Evolutionary conservation across 2,797 vertebrate species (phyloP), one percentile per base, ranked within the genome.

Genomic region (Lepilemur ruficaudatus): DNA sequence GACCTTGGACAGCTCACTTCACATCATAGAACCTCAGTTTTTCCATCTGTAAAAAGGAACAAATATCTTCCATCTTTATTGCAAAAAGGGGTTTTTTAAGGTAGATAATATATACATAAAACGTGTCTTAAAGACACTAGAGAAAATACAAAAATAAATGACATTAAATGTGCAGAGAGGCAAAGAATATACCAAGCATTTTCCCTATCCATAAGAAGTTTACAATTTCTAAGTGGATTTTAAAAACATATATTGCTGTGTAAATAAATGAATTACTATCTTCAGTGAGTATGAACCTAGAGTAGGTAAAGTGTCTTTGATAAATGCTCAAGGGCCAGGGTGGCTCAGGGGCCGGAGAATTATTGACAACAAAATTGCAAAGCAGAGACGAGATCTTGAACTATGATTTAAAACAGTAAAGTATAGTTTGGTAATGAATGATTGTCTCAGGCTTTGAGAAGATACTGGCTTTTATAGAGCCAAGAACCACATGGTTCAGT

Each of bases 331-430:
- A 67, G 52, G 25, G 18, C 7, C n/a, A 35, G 15, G 4, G 35
- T 25, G 48, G 63, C 32, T 43, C 46, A 50, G 30, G 28, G 10
- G 20, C 14, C 48, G 3, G 59, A 18, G 7, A 28, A 61, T 46
- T 72, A 38, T 18, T 65, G 43, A 61, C 32, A 67, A 75, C 4
- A 32, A n/a, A 80, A 50, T 22, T 57, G 38, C 32, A 90, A 85
- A 87, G 70, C 43, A 94, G 52, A 92, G 72, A 94, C 57, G 78
- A 94, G 65, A 50, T 73, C n/a, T 63, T n/a, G 48, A 92, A 35
- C 38, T 52, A 80, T 28, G 55, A 57, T 69, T 57, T 57, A 43
- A 55, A 80, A 67, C 28, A 92, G 38, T 65, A 25, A 32, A 38
- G 6, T 35, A 57, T 52, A 7, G 15, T 61, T 93, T 67, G 13